Base-by-base conservation (phyloP, 1,140 invertebrate species). In the Monochamus saltuarius region DNA sequence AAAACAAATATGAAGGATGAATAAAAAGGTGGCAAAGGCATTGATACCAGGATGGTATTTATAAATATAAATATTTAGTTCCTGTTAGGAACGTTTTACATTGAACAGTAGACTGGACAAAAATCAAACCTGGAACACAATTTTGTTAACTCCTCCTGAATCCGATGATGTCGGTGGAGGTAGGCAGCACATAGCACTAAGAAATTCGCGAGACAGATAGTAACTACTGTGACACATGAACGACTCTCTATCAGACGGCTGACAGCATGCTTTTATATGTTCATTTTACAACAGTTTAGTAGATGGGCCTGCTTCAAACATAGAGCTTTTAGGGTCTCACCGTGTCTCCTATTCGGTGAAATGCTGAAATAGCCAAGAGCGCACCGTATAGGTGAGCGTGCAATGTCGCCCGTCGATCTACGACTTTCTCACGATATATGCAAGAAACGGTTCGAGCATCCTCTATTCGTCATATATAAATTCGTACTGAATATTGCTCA, bases 191-290 rank as follows among this genome's bases (percentile, higher is more conserved):
- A 46, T 16, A 46, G 14, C 43, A 46, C 43, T 46, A 14, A 46
- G 37, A 40, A 39, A 22, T 53, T 53, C 36, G 10, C 54, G 39
- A 22, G 54, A 29, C 52, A 40, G 38, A 45, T 19, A 42, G 22
- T 36, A 35, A 56, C 43, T 56, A 34, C 35, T 56, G 43, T 58
- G 56, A 63, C 64, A 63, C 46, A 61, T 56, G 45, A 64, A 67
- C 59, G 56, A 64, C 58, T 66, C 59, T 69, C 67, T 66, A 68
- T 66, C 64, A 68, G 64, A 61, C 68, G 65, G 61, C 62, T 65
- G 64, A 66, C 68, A 63, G 70, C 61, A 73, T 71, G 69, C 66
- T 73, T n/a, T 73, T 73, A 73, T 73, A 71, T 68, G 68, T 65
- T 72, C 72, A 74, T 74, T 74, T 72, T 71, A 72, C 72, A 73